Evolutionary conservation across 2,888 invertebrate genomes (phyloP).

Genomic region (Tineola bisselliella): DNA sequence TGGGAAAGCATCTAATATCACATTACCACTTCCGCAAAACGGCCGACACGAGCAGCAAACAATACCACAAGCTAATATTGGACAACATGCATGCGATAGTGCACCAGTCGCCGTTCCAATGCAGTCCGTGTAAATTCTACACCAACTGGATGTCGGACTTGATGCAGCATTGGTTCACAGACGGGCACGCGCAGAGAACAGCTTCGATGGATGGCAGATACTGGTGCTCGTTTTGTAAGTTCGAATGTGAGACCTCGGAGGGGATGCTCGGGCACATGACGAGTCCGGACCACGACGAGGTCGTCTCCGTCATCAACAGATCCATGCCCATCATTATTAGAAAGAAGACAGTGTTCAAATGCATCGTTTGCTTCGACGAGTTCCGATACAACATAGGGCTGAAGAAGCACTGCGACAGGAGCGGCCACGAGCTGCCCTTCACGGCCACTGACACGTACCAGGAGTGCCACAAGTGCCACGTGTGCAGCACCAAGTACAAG

Average conservation of each 20-base stretch:
- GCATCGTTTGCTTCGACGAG: slow-evolving; percentile 72
- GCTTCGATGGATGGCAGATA: slow-evolving; percentile 67
- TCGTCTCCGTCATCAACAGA: slow-evolving; percentile 78
- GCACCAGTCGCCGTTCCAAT: slow-evolving; percentile 86
- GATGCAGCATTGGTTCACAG: slow-evolving; percentile 78
- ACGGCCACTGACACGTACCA: slow-evolving; percentile 74
- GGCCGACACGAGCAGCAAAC: slow-evolving; percentile 63
- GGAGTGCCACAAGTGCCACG: slow-evolving; percentile 68
- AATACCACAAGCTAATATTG: slow-evolving; percentile 73
- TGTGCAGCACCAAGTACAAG: slow-evolving; percentile 69
- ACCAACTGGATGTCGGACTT: slow-evolving; percentile 79
- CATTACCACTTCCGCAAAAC: slow-evolving; percentile 85
- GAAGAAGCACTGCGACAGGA: slow-evolving; percentile 66
- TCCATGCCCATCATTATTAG: slow-evolving; percentile 83
- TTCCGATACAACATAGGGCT: slow-evolving; percentile 83
- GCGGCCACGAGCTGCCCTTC: slow-evolving; percentile 53
- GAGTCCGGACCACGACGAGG: slow-evolving; percentile 74
- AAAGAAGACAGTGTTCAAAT: slow-evolving; percentile 71
- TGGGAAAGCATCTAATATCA: slow-evolving; percentile 88
- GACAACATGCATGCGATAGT: slow-evolving; percentile 82
- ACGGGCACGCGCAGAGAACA: slow-evolving; percentile 65
- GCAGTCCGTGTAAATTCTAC: slow-evolving; percentile 85
- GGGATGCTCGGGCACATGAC: slow-evolving; percentile 76
- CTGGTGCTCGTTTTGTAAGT: slow-evolving; percentile 80
- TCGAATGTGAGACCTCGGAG: slow-evolving; percentile 70